Conservation (phyloP, 2,797 vertebrate genomes). For the Tarsius wallacei region DNA sequence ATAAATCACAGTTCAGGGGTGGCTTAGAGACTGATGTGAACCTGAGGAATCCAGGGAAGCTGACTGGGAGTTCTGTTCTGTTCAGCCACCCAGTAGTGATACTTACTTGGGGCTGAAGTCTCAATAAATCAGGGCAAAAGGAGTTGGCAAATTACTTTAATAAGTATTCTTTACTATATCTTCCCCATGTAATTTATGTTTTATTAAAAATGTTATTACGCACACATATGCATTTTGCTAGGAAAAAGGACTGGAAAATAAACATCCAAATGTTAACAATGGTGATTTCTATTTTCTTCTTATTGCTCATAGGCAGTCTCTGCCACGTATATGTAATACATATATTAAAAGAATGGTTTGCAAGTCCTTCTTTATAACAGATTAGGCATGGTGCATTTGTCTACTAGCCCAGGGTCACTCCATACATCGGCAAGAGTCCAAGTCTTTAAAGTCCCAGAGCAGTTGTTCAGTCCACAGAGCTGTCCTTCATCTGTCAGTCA, state of each 20-base stretch:
- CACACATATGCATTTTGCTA: not conserved
- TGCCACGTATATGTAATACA: not conserved
- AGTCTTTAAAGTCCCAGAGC: slow-evolving; percentile 21
- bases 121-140: not conserved
- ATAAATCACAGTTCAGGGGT: slow-evolving; percentile 77
- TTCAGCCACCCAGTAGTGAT: not conserved
- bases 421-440: not conserved
- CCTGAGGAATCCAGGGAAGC: slow-evolving; percentile 38
- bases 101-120: not conserved
- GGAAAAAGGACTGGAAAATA: slow-evolving; percentile 27
- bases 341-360: slow-evolving; percentile 65
- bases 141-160: slow-evolving; percentile 47
- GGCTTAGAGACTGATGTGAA: slow-evolving; percentile 49
- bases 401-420: slow-evolving; percentile 43
- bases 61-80: slow-evolving; percentile 8
- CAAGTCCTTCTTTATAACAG: not conserved
- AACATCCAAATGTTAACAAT: not conserved
- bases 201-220: not conserved
- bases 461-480: not conserved
- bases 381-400: not conserved
- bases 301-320: slow-evolving; percentile 17
- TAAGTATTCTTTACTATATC: slow-evolving; percentile 1
- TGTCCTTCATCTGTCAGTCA: slow-evolving; percentile 15
- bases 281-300: slow-evolving; percentile 1
- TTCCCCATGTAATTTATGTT: not conserved